Conservation (phyloP, 2,797 vertebrate genomes). For the Capromys pilorides region DNA sequence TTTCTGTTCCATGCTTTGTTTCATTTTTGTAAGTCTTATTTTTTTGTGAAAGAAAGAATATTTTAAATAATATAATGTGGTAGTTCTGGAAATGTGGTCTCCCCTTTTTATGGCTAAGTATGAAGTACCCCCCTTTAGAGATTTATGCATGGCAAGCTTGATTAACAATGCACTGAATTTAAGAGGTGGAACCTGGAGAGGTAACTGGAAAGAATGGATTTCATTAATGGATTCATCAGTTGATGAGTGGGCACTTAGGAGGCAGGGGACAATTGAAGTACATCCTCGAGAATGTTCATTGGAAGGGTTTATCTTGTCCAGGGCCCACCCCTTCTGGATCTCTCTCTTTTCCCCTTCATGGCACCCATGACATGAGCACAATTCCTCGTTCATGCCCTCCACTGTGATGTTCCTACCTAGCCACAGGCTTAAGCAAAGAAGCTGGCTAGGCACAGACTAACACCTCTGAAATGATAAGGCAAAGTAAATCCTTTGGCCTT, state of each 20-base stretch:
- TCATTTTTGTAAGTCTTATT: neutral
- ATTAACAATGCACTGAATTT: neutral
- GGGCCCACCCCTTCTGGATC: neutral
- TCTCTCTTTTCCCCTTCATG: neutral
- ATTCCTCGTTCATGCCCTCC: neutral
- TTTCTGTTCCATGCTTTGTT: neutral
- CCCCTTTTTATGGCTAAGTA: neutral
- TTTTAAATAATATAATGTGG: neutral
- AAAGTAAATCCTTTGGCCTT: neutral
- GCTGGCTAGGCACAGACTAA: neutral
- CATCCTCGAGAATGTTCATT: neutral
- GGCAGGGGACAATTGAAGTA: no score
- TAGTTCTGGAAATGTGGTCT: neutral
- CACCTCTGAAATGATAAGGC: neutral
- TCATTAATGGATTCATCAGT: neutral
- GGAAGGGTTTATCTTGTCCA: neutral
- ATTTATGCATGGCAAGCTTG: neutral
- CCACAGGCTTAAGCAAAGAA: neutral
- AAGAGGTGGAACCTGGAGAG: neutral
- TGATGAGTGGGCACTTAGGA: neutral
- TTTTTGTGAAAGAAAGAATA: neutral
- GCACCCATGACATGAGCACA: neutral
- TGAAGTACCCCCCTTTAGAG: neutral
- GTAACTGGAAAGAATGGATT: neutral
- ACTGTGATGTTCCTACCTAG: neutral